Base-by-base conservation (phyloP, 2,113 vertebrate species). In the Amazona guildingii region DNA sequence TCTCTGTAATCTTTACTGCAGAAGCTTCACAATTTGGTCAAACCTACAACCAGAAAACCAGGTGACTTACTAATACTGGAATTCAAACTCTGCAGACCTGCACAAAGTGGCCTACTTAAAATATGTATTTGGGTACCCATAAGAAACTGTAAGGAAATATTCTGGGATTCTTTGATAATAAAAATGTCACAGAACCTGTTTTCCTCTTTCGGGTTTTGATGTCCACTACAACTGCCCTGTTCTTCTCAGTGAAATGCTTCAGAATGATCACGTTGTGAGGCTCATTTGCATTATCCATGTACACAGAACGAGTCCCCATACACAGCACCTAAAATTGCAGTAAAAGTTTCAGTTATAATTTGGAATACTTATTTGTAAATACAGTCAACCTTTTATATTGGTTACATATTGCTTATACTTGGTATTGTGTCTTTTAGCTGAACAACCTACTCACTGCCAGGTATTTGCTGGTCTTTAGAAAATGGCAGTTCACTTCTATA, bases 241-340 rank as follows among this genome's bases (percentile, higher is more conserved):
- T 99, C 83, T 99, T 99, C 95, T 99, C 99, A 1, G 99, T 99
- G 95, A 99, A 99, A 96, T 99, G 99, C 92, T 99, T 99, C 88
- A 99, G 98, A 95, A 99, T 97, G 96, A 99, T 99, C 92, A 99
- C 99, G 12, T 98, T 98, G 92, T 99, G 99, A 51, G 98, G 98
- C 70, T 99, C 99, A 2, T 99, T 99, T 51, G 99, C 99, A n/a
- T 99, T 99, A 97, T 99, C 99, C 62, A 99, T 92, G 95, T 99
- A 99, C 82, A 99, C 98, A 17, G 99, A 99, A 82, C 99, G 99
- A 35, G 98, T 99, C 48, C 99, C 99, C 98, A 99, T 99, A 29
- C 99, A 99, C 76, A 99, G 97, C 83, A 99, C 99, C 99, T 99
- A 96, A 6, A 80, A 69, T 11, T 4, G 41, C 69, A 95, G 75